Evolutionary conservation across 2,888 invertebrate genomes (phyloP).

Genomic region (Gortyna flavago): DNA sequence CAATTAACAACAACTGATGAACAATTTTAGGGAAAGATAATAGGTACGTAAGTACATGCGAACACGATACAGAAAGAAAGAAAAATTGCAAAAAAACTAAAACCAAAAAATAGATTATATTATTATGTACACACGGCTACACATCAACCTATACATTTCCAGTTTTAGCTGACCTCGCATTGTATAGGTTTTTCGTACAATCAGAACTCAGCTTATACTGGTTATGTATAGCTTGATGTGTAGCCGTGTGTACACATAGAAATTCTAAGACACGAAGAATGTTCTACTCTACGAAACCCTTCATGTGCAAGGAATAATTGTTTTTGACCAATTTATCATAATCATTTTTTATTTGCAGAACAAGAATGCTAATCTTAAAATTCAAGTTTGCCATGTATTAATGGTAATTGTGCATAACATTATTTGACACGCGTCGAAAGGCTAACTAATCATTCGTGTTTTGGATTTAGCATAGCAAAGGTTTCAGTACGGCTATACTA

Average conservation of each 20-base stretch:
- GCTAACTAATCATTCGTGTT: constrained; percentile 2
- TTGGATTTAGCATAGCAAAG: constrained; percentile 4
- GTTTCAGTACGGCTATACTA: not conserved
- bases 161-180: no score
- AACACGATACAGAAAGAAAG: not conserved
- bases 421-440: not conserved
- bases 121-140: not conserved
- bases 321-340: not conserved
- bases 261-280: no score
- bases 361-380: constrained; percentile 21
- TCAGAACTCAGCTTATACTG: no score
- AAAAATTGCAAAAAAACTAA: not conserved
- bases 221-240: no score
- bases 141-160: no score
- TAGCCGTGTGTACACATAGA: not conserved
- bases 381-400: not conserved
- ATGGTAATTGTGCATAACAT: constrained; percentile 15
- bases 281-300: not conserved
- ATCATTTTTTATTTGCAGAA: constrained; percentile 3
- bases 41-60: no score
- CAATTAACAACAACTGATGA: no score
- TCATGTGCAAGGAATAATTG: not conserved
- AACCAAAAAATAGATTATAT: not conserved
- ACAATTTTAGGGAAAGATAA: not conserved
- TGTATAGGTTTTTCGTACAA: no score